Conservation (phyloP, 1,140 invertebrate species). For the Drosophila virilis region DNA sequence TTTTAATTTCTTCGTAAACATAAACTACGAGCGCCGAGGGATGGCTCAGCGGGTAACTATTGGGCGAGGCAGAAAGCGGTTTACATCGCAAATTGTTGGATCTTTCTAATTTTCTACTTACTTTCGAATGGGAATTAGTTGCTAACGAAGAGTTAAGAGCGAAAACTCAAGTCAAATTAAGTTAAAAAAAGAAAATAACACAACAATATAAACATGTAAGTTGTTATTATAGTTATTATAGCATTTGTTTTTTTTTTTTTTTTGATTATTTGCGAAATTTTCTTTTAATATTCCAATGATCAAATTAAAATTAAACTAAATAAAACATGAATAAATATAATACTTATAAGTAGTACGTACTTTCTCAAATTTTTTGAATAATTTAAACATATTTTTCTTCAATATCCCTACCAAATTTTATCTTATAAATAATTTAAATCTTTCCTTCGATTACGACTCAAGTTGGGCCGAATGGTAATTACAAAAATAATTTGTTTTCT, state of each 20-base stretch:
- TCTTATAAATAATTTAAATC: slow-evolving; percentile 10
- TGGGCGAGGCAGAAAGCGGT: slow-evolving; percentile 19
- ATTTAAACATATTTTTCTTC: background rate
- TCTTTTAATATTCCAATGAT: background rate
- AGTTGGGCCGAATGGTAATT: slow-evolving; percentile 8
- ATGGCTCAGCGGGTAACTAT: slow-evolving; percentile 33
- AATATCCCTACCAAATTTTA: background rate
- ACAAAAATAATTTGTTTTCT: slow-evolving; percentile 23
- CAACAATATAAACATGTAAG: no score
- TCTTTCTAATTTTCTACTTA: slow-evolving; percentile 37
- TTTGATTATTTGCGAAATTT: background rate
- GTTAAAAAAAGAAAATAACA: background rate
- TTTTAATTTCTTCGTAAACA: slow-evolving; percentile 82
- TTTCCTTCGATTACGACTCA: slow-evolving; percentile 1
- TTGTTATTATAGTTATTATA: no score
- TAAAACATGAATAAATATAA: background rate
- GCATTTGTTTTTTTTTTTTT: background rate
- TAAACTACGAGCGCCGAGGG: slow-evolving; percentile 76
- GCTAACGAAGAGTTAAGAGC: slow-evolving; percentile 3
- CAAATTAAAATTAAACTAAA: background rate
- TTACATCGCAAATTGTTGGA: slow-evolving; percentile 39
- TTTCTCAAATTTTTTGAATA: background rate
- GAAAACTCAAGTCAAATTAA: slow-evolving; percentile 13
- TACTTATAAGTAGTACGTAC: background rate
- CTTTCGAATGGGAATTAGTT: slow-evolving; percentile 32